These are phyloP conservation scores for Carapus acus DNA, from an alignment of 2,797 vertebrate genomes.

Conservation along the genomic window DNA sequence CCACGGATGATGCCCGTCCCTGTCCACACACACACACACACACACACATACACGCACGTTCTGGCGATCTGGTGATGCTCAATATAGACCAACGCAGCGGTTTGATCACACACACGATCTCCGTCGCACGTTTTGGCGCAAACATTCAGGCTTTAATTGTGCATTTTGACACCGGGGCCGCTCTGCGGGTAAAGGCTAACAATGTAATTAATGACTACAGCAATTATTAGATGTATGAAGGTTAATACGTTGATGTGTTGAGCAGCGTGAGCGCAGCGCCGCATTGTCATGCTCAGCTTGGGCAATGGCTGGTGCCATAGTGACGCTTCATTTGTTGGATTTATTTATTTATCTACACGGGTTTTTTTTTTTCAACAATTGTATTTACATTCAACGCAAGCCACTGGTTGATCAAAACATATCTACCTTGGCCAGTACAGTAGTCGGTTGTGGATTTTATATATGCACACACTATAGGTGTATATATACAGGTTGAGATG, in stretches of 20 bases:
- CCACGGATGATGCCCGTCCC: slow-evolving; percentile 61
- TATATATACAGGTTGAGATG: no score
- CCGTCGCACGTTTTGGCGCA: no score
- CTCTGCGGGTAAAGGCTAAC: neutral
- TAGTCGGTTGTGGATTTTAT: no score
- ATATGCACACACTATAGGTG: no score
- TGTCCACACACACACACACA: slow-evolving; percentile 39
- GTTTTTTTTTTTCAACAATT: no score
- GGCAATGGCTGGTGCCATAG: no score
- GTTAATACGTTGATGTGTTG: slow-evolving; percentile 7
- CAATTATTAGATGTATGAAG: neutral
- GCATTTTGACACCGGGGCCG: neutral
- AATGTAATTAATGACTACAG: neutral
- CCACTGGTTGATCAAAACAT: no score
- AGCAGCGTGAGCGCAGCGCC: neutral
- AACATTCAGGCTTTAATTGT: slow-evolving; percentile 5
- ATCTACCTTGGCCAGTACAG: no score
- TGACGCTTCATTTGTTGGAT: no score
- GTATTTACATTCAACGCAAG: no score
- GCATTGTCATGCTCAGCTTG: neutral
- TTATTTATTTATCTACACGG: no score
- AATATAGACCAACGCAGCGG: neutral
- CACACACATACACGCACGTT: neutral
- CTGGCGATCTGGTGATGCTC: neutral
- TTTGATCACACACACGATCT: no score